These are phyloP conservation scores for Halichoerus grypus DNA, from an alignment of 2,113 vertebrate species.

Conservation along the genomic window DNA sequence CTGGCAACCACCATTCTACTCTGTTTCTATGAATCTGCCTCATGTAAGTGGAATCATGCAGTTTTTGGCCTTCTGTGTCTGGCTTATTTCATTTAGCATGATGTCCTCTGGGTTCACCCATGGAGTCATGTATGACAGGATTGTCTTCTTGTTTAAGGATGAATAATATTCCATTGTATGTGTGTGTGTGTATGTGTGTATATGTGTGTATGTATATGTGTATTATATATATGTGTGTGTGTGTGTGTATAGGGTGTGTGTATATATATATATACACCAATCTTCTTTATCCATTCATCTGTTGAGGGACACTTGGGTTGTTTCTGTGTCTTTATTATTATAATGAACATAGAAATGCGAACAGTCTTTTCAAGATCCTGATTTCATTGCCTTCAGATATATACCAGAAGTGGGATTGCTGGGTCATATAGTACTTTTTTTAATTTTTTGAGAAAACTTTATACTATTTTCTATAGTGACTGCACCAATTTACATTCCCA, in stretches of 20 bases:
- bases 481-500: not conserved
- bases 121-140: not conserved
- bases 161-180: not conserved
- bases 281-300: not conserved
- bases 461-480: not conserved
- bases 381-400: not conserved
- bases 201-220: not conserved
- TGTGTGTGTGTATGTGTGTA: not conserved
- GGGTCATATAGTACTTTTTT: not conserved
- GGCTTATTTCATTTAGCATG: not conserved
- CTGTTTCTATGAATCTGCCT: not conserved
- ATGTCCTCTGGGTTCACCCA: not conserved
- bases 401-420: not conserved
- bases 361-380: not conserved
- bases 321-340: not conserved
- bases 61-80: not conserved
- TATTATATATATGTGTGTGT: not conserved
- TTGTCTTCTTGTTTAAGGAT: not conserved
- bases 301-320: not conserved
- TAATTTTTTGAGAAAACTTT: too few relatives aligned
- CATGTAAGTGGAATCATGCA: accelerated
- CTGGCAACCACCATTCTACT: not conserved
- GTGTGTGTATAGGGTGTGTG: not conserved
- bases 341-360: not conserved
- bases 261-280: too few relatives aligned